These are phyloP conservation scores for Peromyscus aztecus DNA, from an alignment of 2,797 vertebrate genomes.

Conservation along the genomic window DNA sequence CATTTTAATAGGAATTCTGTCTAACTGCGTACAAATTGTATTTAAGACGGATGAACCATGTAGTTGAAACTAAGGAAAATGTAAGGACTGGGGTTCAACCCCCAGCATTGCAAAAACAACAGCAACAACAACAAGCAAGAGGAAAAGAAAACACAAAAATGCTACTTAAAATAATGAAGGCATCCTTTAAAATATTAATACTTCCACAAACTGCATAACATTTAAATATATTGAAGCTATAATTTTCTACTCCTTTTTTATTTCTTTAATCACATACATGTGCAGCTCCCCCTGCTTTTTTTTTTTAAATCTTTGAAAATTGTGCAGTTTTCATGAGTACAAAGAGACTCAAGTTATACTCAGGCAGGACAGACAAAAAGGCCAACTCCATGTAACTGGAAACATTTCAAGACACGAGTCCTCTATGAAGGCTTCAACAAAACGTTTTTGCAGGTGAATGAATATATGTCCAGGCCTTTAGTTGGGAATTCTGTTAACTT, in stretches of 20 bases:
- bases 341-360: not conserved
- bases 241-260: not conserved
- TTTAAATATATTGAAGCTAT: conserved; percentile 14
- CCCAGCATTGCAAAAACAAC: not conserved
- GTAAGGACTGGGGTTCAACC: not conserved
- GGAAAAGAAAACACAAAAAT: not conserved
- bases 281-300: not conserved
- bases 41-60: conserved; percentile 40
- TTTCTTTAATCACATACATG: not conserved
- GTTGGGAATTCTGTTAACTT: conserved; percentile 64
- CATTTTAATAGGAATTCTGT: conserved; percentile 55
- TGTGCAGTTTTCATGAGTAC: not conserved
- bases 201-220: not conserved
- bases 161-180: not conserved
- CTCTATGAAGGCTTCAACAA: conserved; percentile 2
- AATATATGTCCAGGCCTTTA: not conserved
- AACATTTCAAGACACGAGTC: conserved; percentile 45
- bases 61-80: conserved; percentile 21
- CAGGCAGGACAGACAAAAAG: conserved; percentile 28
- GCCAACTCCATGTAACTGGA: conserved; percentile 4
- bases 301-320: conserved; percentile 15
- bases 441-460: conserved; percentile 65
- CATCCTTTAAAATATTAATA: not conserved
- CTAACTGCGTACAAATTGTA: conserved; percentile 30
- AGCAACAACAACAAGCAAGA: not conserved